Conservation (phyloP, 2,797 vertebrate species). For the Aphelocoma californica region DNA sequence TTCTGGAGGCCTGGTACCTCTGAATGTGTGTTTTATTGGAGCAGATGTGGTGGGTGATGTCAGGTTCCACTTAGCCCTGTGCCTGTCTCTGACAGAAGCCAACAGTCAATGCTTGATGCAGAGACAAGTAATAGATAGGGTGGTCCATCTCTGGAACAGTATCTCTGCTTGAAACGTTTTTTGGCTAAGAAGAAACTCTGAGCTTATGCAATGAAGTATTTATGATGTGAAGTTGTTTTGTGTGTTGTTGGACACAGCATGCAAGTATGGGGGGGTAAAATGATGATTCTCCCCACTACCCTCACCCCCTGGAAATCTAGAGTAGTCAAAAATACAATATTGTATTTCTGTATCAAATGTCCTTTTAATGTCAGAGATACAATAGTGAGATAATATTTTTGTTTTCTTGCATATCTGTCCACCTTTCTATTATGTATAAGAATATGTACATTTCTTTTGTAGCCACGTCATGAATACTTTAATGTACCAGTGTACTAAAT, state of each 20-base stretch:
- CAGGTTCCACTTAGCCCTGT: background rate
- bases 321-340: background rate
- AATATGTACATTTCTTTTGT: constrained; percentile 87
- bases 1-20: background rate
- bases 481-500: constrained; percentile 98
- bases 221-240: background rate
- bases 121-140: background rate
- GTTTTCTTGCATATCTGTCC: constrained; percentile 62
- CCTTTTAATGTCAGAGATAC: background rate
- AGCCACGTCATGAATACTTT: constrained; percentile 99
- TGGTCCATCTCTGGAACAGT: background rate
- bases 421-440: constrained; percentile 74
- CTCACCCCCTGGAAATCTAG: background rate
- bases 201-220: background rate
- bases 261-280: background rate
- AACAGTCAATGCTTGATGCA: accelerated
- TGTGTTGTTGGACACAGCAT: background rate
- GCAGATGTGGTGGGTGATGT: background rate
- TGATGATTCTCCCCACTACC: background rate
- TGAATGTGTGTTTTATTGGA: background rate
- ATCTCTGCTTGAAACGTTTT: background rate
- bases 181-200: background rate
- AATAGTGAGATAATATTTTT: background rate
- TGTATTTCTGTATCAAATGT: background rate
- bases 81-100: background rate